These are phyloP conservation scores for Lichenostomus cassidix DNA, from an alignment of 2,113 vertebrate genomes.

Conservation along the genomic window DNA sequence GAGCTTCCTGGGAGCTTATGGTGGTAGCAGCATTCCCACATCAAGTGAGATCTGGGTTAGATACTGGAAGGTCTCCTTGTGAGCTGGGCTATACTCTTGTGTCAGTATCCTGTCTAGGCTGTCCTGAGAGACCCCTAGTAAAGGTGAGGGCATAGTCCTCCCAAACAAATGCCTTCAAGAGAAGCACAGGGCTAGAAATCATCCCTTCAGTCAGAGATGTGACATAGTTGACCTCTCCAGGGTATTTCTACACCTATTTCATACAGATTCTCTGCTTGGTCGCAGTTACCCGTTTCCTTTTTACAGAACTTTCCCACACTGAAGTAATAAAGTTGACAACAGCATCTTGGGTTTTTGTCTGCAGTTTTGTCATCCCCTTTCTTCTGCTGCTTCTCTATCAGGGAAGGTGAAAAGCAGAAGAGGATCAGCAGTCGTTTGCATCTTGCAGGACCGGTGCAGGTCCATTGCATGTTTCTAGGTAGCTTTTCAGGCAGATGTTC, in stretches of 20 bases:
- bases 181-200: neutral
- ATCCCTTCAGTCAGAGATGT: neutral
- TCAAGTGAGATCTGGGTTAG: neutral
- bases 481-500: neutral
- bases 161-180: neutral
- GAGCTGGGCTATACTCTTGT: neutral
- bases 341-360: neutral
- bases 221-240: neutral
- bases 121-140: neutral
- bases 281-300: neutral
- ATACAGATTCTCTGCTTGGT: neutral
- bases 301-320: neutral
- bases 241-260: neutral
- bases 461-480: neutral
- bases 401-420: neutral
- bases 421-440: neutral
- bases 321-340: neutral
- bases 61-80: neutral
- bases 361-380: neutral
- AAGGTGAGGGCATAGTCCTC: neutral
- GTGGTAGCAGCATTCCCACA: neutral
- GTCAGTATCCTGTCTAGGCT: neutral
- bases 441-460: neutral
- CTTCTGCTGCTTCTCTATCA: neutral
- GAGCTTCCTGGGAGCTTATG: neutral